phyloP scores from a whole-genome alignment of 2,888 invertebrate genomes.

The Macropis europaea region DNA sequence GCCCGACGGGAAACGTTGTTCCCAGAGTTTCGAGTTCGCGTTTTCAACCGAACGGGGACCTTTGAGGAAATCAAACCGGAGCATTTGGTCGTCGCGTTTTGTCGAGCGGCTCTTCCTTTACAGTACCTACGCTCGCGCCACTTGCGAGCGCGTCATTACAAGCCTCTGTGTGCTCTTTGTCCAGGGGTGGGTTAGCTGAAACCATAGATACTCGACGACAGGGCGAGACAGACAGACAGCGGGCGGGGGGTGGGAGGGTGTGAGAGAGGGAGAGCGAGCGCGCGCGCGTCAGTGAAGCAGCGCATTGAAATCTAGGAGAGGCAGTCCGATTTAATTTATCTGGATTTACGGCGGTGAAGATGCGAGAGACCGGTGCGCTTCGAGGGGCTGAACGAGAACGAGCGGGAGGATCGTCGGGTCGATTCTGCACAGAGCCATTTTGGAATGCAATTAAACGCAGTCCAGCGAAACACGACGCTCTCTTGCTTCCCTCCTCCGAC shows the following conservation, averaged over 20 bases:
- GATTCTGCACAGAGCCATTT: slow-evolving; percentile 74
- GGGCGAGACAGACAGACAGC: too few species aligned
- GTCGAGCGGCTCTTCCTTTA: background rate
- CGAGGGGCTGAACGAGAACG: slow-evolving; percentile 35
- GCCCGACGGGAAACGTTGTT: too few species aligned
- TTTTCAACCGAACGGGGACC: too few species aligned
- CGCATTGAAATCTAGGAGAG: slow-evolving; percentile 45
- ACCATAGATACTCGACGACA: slow-evolving; percentile 57
- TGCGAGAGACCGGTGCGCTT: slow-evolving; percentile 34
- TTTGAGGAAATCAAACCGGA: background rate
- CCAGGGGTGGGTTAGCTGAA: slow-evolving; percentile 46
- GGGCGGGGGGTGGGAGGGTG: slow-evolving; percentile 11
- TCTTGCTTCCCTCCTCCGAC: background rate
- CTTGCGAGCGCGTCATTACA: slow-evolving; percentile 52
- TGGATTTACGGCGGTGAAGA: slow-evolving; percentile 61
- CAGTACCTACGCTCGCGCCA: slow-evolving; percentile 1
- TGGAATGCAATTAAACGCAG: slow-evolving; percentile 78
- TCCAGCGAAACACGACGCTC: slow-evolving; percentile 71
- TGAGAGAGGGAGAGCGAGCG: slow-evolving; percentile 11
- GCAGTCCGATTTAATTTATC: slow-evolving; percentile 61
- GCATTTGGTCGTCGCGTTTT: background rate
- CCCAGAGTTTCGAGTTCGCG: too few species aligned
- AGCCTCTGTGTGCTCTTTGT: slow-evolving; percentile 46
- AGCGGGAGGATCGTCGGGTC: slow-evolving; percentile 44
- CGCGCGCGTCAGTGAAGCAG: background rate